Evolutionary conservation across 2,888 invertebrate species (phyloP).

Genomic region (Xylota sylvarum): DNA sequence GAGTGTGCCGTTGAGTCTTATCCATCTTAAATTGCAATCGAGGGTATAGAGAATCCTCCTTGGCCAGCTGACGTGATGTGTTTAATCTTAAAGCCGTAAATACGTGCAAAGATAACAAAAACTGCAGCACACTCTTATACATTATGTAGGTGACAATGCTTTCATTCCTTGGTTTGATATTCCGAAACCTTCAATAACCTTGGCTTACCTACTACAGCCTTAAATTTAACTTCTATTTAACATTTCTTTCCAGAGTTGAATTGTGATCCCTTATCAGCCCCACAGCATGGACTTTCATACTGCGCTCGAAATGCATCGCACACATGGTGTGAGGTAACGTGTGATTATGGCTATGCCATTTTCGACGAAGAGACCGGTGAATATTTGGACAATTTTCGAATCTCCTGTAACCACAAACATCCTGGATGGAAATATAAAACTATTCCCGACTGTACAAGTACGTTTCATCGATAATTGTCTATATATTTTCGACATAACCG

Average conservation of each 20-base stretch:
- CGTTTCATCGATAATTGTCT: not conserved
- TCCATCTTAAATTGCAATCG: too few species aligned
- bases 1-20: too few species aligned
- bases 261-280: constrained; percentile 85
- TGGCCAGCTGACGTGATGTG: too few species aligned
- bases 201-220: too few species aligned
- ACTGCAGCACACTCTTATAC: too few species aligned
- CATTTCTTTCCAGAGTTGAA: constrained; percentile 67
- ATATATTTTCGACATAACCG: not conserved
- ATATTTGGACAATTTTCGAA: constrained; percentile 81
- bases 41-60: too few species aligned
- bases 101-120: too few species aligned
- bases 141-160: too few species aligned
- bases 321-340: constrained; percentile 86
- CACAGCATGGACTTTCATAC: constrained; percentile 85
- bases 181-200: too few species aligned
- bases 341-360: constrained; percentile 88
- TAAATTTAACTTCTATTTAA: not conserved
- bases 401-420: constrained; percentile 83
- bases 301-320: constrained; percentile 85
- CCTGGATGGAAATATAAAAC: constrained; percentile 83
- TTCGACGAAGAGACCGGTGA: constrained; percentile 79
- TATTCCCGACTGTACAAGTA: constrained; percentile 87
- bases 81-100: too few species aligned
- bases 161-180: too few species aligned